Base-by-base conservation (phyloP, 2,888 invertebrate species). In the Melieria crassipennis region DNA sequence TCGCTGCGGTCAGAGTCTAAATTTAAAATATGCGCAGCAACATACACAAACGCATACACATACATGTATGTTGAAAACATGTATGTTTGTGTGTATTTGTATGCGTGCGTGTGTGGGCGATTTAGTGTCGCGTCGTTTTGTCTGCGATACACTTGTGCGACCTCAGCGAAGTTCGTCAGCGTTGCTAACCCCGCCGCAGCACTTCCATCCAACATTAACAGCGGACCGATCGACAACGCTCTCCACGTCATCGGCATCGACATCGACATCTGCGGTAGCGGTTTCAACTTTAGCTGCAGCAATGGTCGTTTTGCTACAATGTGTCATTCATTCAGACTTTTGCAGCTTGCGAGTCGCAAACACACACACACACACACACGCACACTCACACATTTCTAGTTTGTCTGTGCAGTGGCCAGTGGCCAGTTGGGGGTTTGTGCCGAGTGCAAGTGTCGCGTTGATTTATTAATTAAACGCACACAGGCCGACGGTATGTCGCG, bases 401-500 rank as follows among this genome's bases (percentile, higher is more conserved):
- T 30, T 30, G 11, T 50, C 57, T 56, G 58, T n/a, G n/a, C 30
- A n/a, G 30, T 43, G 46, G 9, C 65, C 9, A 47, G 30, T 30
- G 63, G 43, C 45, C 9, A 55, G 16, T 65, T 9, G 47, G 61
- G 55, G 55, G 1, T 30, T 30, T 30, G 30, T 30, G 30, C n/a
- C 9, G 50, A 69, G 79, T 77, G 80, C 79, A 82, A 82, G 83
- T 83, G 84, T 82, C 83, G 82, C 81, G 83, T 83, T 84, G 83
- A 83, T 84, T 83, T 83, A 84, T 84, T 84, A 84, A 83, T 84
- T 84, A 83, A 84, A 79, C 78, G 80, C 52, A 64, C 74, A 52
- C 52, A 70, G 70, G 70, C 69, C 58, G 57, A 50, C 7, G 11
- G 9, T 11, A 50, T 30, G 30, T 30, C 30, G 4, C 55, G 57